Percentiles rank a stretch among this genome's conserved stretches.
phyloP scores from a whole-genome alignment of 2,888 invertebrate species.

The Steinernema hermaphroditum region DNA sequence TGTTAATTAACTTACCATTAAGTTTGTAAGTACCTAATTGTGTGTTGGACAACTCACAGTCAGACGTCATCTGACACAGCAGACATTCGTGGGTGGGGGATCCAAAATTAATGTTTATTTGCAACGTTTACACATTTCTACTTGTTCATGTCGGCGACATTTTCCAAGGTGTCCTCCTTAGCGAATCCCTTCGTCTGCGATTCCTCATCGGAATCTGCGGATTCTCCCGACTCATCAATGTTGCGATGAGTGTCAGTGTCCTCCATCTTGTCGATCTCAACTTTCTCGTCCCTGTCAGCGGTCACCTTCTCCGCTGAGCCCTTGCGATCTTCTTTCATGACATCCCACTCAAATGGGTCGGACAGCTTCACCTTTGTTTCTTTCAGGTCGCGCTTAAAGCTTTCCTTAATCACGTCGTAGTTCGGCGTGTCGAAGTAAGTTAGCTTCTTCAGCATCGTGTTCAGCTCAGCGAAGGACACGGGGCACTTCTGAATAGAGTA shows the following conservation, averaged over 20 bases:
- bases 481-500: constrained; percentile 44
- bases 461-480: constrained; percentile 47
- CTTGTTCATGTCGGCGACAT: constrained; percentile 35
- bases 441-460: constrained; percentile 42
- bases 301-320: not conserved
- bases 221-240: constrained; percentile 46
- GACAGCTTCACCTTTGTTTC: constrained; percentile 47
- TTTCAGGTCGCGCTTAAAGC: constrained; percentile 46
- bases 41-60: no score
- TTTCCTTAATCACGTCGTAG: constrained; percentile 44
- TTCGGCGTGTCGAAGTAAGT: constrained; percentile 51
- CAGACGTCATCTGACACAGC: no score
- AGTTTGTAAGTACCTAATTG: no score
- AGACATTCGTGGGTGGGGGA: no score
- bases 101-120: no score
- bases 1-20: no score
- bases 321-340: constrained; percentile 16
- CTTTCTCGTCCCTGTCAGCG: constrained; percentile 40
- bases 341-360: constrained; percentile 59
- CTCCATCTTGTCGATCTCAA: not conserved
- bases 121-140: not conserved
- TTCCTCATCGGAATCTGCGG: constrained; percentile 38
- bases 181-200: constrained; percentile 48
- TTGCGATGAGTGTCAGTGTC: constrained; percentile 59
- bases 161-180: constrained; percentile 55